A percentile compares a stretch with the other conserved stretches of the same genome.
Conservation (phyloP, 2,888 invertebrate genomes). For the Itoplectis maculator region DNA sequence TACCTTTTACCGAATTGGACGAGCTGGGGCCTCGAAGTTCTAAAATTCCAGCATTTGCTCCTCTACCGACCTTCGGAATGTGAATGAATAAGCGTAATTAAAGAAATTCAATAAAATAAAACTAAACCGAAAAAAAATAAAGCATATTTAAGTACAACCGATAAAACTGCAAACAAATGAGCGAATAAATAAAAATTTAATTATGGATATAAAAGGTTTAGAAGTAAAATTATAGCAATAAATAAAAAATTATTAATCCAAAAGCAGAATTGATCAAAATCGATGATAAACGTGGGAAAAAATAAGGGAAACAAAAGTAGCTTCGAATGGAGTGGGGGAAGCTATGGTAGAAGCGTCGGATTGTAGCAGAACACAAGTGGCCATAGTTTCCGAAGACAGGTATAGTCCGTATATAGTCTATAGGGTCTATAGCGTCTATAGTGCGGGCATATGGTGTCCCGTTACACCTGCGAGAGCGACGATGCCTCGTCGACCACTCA, state of each 20-base stretch:
- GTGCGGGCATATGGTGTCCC: slow-evolving; percentile 61
- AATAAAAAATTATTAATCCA: slow-evolving; percentile 28
- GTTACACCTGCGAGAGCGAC: slow-evolving; percentile 62
- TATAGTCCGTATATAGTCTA: too few species aligned
- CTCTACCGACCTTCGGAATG: slow-evolving; percentile 73
- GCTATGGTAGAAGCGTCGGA: neutral
- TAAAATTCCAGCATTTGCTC: slow-evolving; percentile 90
- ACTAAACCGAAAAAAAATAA: too few species aligned
- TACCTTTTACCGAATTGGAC: slow-evolving; percentile 94
- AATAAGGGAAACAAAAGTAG: slow-evolving; percentile 12
- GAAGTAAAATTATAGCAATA: too few species aligned
- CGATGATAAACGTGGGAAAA: too few species aligned
- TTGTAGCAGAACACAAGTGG: neutral
- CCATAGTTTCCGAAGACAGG: slow-evolving; percentile 9
- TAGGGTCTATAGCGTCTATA: too few species aligned
- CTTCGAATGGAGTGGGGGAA: neutral
- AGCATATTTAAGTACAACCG: too few species aligned
- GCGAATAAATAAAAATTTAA: too few species aligned
- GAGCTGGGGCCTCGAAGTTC: slow-evolving; percentile 94
- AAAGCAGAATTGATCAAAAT: neutral
- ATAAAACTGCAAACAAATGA: too few species aligned
- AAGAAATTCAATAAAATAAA: too few species aligned
- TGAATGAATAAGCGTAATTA: neutral
- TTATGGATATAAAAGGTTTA: too few species aligned
- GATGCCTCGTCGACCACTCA: slow-evolving; percentile 53